Evolutionary conservation across 2,888 invertebrate genomes (phyloP).

Genomic region (Rhimphoctona megacephalus): DNA sequence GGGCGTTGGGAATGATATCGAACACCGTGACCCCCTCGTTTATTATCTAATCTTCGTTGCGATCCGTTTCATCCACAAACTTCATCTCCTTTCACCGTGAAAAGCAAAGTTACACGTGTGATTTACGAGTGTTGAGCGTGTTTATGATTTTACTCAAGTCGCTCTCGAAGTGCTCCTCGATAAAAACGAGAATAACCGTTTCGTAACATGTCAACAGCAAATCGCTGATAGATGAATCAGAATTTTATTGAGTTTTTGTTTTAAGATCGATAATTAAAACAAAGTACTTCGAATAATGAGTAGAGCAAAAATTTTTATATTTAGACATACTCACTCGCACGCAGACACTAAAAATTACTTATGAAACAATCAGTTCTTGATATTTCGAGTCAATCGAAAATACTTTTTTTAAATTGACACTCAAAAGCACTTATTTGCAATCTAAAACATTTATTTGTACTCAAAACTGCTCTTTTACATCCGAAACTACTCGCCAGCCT

Average conservation of each 20-base stretch:
- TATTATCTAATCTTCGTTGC: slow-evolving; percentile 55
- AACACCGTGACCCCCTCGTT: slow-evolving; percentile 33
- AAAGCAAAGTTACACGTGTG: not conserved
- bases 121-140: not conserved
- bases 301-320: not conserved
- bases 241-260: not conserved
- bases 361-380: not conserved
- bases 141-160: not conserved
- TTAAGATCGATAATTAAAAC: not conserved
- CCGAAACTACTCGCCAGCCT: too few species aligned
- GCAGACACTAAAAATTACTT: not conserved
- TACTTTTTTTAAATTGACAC: not conserved
- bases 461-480: too few species aligned
- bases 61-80: slow-evolving; percentile 24
- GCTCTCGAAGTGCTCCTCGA: not conserved
- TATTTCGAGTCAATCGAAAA: not conserved
- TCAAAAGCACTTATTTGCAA: too few species aligned
- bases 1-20: not conserved
- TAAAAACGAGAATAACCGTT: slow-evolving; percentile 5
- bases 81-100: not conserved
- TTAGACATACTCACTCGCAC: too few species aligned
- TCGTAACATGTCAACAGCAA: not conserved
- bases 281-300: not conserved
- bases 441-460: too few species aligned
- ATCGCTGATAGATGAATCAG: not conserved